Conservation (phyloP, 2,113 vertebrate genomes). For the Plestiodon gilberti region DNA sequence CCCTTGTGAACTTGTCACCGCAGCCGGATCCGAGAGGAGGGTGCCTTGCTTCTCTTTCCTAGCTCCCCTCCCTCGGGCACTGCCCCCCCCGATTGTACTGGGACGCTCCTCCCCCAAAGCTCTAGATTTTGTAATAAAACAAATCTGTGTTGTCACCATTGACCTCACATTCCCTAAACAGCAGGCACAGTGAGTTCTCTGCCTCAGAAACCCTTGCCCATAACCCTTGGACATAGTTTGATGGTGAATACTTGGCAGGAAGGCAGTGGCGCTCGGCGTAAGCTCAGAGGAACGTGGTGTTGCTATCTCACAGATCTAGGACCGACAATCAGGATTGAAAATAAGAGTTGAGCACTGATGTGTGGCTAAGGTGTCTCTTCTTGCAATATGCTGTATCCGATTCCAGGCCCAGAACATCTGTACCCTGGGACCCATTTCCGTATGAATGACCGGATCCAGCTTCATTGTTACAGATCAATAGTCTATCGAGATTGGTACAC, state of each 20-base stretch:
- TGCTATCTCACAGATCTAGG: too few relatives aligned
- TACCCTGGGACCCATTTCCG: too few relatives aligned
- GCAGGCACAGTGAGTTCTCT: too few relatives aligned
- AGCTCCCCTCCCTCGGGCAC: neutral
- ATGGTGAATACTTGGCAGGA: neutral
- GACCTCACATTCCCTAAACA: neutral
- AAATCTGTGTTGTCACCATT: neutral
- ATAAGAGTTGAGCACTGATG: neutral
- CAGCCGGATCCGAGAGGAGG: neutral
- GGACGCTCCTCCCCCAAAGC: neutral
- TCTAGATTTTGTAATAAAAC: conserved; percentile 43
- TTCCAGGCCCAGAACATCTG: too few relatives aligned
- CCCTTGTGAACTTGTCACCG: neutral
- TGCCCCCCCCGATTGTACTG: neutral
- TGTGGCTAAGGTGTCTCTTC: too few relatives aligned
- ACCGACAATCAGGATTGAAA: too few relatives aligned
- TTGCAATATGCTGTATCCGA: too few relatives aligned
- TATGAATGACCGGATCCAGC: too few relatives aligned
- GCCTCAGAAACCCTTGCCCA: neutral
- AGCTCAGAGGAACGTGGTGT: neutral
- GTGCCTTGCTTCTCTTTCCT: neutral
- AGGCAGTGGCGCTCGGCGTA: neutral
- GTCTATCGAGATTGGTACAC: too few relatives aligned
- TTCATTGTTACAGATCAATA: too few relatives aligned
- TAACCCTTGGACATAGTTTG: neutral